Evolutionary conservation across 2,888 invertebrate species (phyloP), one percentile per base, ranked within the genome.

Genomic region (Alsophila aescularia): DNA sequence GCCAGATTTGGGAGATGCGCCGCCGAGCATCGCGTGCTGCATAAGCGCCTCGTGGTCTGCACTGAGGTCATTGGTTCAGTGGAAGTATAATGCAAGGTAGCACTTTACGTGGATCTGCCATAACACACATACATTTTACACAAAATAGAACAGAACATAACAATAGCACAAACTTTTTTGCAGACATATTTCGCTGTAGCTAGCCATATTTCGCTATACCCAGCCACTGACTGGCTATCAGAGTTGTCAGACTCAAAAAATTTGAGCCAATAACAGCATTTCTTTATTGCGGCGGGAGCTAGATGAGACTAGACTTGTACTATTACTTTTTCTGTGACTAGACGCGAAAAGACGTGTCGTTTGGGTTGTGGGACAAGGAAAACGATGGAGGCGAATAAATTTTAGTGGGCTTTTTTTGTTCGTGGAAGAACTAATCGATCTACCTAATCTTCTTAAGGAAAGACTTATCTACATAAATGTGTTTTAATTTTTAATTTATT

Each of bases 181-280:
- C 60, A 53, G 57, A 66, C 64, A 72, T 71, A 75, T 75, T 78
- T 75, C 62, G 61, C 32, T 32, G 32, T 58, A 60, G 58, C 58
- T 58, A 56, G 52, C 67, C 75, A 70, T 73, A 24, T 2, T 24
- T 24, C 24, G 5, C 24, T 24, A 8, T 57, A 60, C 55, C 58
- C 60, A 56, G 51, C 68, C 75, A 70, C 73, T 80, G 79, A 80
- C 79, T 80, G 80, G 73, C 70, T 77, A 81, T 73, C 77, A 77
- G 69, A 58, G 67, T 63, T n/a, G n/a, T 70, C 54, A 31, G 71
- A 72, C 70, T 73, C 73, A 73, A 69, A 13, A 32, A 64, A 68
- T 63, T 54, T 58, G 62, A 48, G 63, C 64, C 75, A 69, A 75
- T 74, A 73, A 75, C 74, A 64, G 64, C 55, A 62, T 66, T 69